A percentile compares a stretch with the other conserved stretches of the same genome.
phyloP scores from a whole-genome alignment of 2,888 invertebrate genomes.

The Pollenia amentaria region DNA sequence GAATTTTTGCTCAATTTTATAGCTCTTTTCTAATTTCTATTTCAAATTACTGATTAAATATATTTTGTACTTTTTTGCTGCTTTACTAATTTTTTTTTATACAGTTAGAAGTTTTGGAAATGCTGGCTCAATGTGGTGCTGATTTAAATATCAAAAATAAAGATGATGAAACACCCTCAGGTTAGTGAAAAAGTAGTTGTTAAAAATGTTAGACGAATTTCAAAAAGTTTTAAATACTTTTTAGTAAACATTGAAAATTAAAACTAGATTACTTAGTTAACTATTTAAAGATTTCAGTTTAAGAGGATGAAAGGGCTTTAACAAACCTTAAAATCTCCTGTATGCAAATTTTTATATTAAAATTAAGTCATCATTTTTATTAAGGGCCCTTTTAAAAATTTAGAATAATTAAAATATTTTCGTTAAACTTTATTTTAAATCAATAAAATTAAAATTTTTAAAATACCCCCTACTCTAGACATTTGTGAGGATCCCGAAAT shows the following conservation, averaged over 20 bases:
- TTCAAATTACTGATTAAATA: neutral
- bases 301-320: too few species aligned
- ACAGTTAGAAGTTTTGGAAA: constrained; percentile 96
- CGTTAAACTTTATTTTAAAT: neutral
- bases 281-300: too few species aligned
- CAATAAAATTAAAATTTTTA: neutral
- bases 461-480: constrained; percentile 86
- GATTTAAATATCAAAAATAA: constrained; percentile 98
- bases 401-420: neutral
- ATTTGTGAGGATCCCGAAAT: constrained; percentile 98
- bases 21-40: neutral
- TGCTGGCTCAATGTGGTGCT: constrained; percentile 97
- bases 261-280: too few species aligned
- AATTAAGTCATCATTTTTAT: too few species aligned
- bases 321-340: too few species aligned
- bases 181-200: constrained; percentile 85
- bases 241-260: too few species aligned
- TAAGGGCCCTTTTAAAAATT: neutral
- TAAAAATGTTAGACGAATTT: neutral
- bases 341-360: too few species aligned
- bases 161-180: constrained; percentile 98
- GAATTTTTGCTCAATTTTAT: neutral
- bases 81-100: neutral
- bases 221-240: neutral
- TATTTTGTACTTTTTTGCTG: neutral